Evolutionary conservation across 2,113 vertebrate species (phyloP), one percentile per base, ranked within the genome.

Genomic region (Thinocorus orbignyianus): DNA sequence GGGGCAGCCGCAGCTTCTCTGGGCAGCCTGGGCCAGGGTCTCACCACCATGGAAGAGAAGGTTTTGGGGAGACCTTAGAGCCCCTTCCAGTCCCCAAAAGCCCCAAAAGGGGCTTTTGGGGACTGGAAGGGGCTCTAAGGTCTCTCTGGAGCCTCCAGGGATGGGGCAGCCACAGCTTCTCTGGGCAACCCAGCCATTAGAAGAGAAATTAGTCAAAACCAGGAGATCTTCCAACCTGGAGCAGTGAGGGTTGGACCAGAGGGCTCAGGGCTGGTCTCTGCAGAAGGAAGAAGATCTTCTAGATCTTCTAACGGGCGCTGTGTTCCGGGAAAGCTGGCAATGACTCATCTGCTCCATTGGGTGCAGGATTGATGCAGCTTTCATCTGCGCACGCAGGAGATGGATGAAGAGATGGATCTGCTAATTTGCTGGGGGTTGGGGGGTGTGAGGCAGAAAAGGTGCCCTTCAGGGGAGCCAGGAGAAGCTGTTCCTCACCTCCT

Each of bases 321-420:
- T 9, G 41, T 73, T 42, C 4, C 12, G 13, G 41, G 37, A 35
- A 71, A 80, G 84, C 70, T 24, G 18, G 65, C 81, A 55, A 4
- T 97, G 97, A 96, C 81, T 96, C 96, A 95, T 88, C 86, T 0
- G 17, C 74, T 88, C 51, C 2, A 0, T 19, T 79, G 7, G 0
- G 71, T 26, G 64, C 78, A 51, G 95, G 81, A 86, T 49, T 71
- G 92, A 83, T 70, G 93, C 83, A 25, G 93, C 84, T 96, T 71
- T 92, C 72, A 42, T 88, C 87, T 55, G 35, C 11, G 10, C 72
- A 49, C 2, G 1, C 77, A 54, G 83, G 54, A 84, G 84, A 48
- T 16, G 12, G 80, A 69, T n/a, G 86, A 83, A 77, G 15, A 70
- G 78, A 71, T 15, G 52, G 9, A 13, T 54, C n/a, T 83, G 80